Evolutionary conservation across 2,113 vertebrate species (phyloP), one percentile per base, ranked within the genome.

Genomic region (Sylvicapra grimmia): DNA sequence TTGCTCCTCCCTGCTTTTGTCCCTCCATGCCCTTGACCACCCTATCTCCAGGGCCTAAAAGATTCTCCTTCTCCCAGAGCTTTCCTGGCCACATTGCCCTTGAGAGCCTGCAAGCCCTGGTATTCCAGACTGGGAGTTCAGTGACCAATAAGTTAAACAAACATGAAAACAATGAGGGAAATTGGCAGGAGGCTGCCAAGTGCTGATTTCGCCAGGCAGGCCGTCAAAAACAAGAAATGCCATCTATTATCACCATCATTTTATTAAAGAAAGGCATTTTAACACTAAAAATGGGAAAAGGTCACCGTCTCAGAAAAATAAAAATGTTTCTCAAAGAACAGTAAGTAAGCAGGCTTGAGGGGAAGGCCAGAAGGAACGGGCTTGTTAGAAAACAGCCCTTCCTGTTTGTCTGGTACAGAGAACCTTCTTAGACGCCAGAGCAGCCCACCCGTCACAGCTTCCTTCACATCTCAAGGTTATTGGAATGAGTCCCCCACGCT

Each of bases 221-320:
- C 10, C 1, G 31, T 96, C 65, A 86, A 77, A 96, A 94, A 77
- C 49, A 94, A 94, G 91, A 90, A 97, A 97, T 86, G 53, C 7
- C 86, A 51, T 82, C 31, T 47, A 77, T 82, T 23, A 82, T 77
- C 89, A 95, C 86, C 53, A 88, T 77, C 8, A 56, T 80, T 97
- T 94, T 75, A 72, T 80, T 54, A 93, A 98, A 82, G 33, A 82
- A 92, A 88, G 3, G 54, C 51, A 90, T 93, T 89, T 82, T 77
- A 63, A 89, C 8, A 33, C 16, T 83, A 82, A 93, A 97, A 96
- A 72, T 91, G 31, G 47, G 23, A 29, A 90, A 94, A 90, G 44
- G 4, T 56, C 31, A 63, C 79, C 80, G 68, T 49, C 13, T 94
- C n/a, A 93, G 58, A 94, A 93, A 77, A 96, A 96, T 31, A 65